Base-by-base conservation (phyloP, 2,113 vertebrate genomes). In the Halichoeres trimaculatus region DNA sequence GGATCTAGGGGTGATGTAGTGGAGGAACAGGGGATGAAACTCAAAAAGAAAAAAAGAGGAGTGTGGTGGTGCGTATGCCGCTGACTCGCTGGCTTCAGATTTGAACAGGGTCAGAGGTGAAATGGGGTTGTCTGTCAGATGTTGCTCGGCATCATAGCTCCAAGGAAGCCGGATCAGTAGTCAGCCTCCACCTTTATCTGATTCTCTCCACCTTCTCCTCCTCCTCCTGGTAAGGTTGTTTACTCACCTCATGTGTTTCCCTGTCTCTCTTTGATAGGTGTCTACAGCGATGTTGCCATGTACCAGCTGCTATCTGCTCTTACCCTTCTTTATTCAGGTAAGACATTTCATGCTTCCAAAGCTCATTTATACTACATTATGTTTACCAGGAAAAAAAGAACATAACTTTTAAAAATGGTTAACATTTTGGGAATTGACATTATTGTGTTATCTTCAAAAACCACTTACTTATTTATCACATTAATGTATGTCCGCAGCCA, bases 241-340 rank as follows among this genome's bases (percentile, higher is more conserved):
- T 65, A 55, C 10, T 51, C 40, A 45, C 26, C 54, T 70, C 22
- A n/a, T 65, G 24, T 71, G 13, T 82, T 26, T 78, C 35, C 26
- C n/a, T 30, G 24, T 80, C 36, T 83, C 34, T 81, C 60, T 74
- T 47, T 56, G 65, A 60, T 74, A 89, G 88, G 84, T 83, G 55
- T 76, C 74, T 66, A 57, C 70, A 69, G 77, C 74, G 84, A 91
- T 89, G 88, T 74, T 88, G 76, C 73, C 76, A 87, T 85, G 82
- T 87, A 68, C 70, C 82, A 81, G 62, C 58, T 76, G 80, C 70
- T 59, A 81, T 84, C 74, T 79, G 60, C 80, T 87, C 51, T 23
- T 43, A 47, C 61, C 41, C 71, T 50, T 40, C 36, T 71, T 63
- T 73, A 68, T 76, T 81, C 84, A 84, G 88, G 86, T 90, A 82